These are phyloP conservation scores for Laticauda colubrina DNA, from an alignment of 2,113 vertebrate genomes.

Conservation along the genomic window DNA sequence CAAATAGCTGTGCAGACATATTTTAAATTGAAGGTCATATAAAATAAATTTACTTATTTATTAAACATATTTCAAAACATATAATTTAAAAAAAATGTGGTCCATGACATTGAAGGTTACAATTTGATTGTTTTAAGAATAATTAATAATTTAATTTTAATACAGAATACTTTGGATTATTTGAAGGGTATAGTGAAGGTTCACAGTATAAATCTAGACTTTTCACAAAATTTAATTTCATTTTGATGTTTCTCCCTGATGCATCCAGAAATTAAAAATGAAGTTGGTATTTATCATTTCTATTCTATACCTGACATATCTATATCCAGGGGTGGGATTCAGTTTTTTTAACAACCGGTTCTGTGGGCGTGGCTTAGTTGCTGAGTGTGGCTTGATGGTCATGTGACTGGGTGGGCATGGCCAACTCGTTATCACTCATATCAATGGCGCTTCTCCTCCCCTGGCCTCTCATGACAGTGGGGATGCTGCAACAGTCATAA, in stretches of 20 bases:
- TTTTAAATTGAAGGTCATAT: background rate
- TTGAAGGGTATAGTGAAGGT: background rate
- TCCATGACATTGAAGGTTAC: conserved; percentile 19
- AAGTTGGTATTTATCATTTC: no score
- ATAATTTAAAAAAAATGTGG: background rate
- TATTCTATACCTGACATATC: no score
- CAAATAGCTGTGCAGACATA: background rate
- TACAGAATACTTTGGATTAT: background rate
- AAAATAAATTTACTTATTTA: background rate
- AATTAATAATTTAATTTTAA: conserved; percentile 8
- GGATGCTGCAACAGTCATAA: no score
- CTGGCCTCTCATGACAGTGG: no score
- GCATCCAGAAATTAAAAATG: background rate
- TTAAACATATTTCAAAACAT: background rate
- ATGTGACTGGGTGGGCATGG: no score
- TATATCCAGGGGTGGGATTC: no score
- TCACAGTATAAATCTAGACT: background rate
- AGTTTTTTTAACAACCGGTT: no score
- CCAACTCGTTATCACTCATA: no score
- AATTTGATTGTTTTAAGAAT: background rate
- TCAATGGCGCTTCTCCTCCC: no score
- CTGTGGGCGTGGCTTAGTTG: no score
- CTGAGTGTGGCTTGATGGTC: no score
- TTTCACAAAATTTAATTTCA: background rate
- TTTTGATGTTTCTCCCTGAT: conserved; percentile 3